A percentile compares a stretch with the other conserved stretches of the same genome.
phyloP scores from a whole-genome alignment of 2,797 vertebrate genomes.

The Trachurus trachurus region DNA sequence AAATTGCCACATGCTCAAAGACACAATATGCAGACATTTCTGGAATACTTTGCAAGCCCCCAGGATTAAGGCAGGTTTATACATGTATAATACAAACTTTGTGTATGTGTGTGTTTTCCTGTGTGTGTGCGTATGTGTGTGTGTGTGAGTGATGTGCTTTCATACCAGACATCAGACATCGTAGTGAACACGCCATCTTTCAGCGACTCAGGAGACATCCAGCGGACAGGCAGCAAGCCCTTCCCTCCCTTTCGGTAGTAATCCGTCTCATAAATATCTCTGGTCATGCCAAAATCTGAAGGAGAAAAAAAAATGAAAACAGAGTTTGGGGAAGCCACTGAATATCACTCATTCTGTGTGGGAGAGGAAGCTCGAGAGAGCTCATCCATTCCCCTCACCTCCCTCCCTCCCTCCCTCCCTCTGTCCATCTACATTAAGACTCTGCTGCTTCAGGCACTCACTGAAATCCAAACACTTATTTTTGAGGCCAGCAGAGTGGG shows the following conservation, averaged over 20 bases:
- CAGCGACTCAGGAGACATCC: conserved; percentile 99
- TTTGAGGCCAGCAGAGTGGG: conserved; percentile 30
- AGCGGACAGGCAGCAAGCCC: conserved; percentile 97
- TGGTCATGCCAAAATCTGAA: conserved; percentile 98
- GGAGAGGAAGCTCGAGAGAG: conserved; percentile 61
- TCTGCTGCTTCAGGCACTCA: conserved; percentile 46
- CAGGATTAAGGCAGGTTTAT: conserved; percentile 52
- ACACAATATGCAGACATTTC: conserved; percentile 48
- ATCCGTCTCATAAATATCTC: conserved; percentile 99
- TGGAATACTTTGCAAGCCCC: conserved; percentile 39
- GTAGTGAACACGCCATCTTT: conserved; percentile 99
- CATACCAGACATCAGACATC: conserved; percentile 98
- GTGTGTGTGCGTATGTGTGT: not conserved
- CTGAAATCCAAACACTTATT: conserved; percentile 62
- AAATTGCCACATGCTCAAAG: conserved; percentile 37
- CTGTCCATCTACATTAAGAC: conserved; percentile 64
- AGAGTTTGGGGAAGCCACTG: conserved; percentile 57
- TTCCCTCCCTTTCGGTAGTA: conserved; percentile 99
- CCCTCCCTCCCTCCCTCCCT: conserved; percentile 35
- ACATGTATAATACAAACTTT: conserved; percentile 35
- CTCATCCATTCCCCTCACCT: conserved; percentile 56
- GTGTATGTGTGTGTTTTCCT: conserved; percentile 16
- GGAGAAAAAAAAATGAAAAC: conserved; percentile 47
- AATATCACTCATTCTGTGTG: conserved; percentile 63
- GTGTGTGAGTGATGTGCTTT: conserved; percentile 37